phyloP scores from a whole-genome alignment of 2,797 vertebrate genomes.

The Martes flavigula region DNA sequence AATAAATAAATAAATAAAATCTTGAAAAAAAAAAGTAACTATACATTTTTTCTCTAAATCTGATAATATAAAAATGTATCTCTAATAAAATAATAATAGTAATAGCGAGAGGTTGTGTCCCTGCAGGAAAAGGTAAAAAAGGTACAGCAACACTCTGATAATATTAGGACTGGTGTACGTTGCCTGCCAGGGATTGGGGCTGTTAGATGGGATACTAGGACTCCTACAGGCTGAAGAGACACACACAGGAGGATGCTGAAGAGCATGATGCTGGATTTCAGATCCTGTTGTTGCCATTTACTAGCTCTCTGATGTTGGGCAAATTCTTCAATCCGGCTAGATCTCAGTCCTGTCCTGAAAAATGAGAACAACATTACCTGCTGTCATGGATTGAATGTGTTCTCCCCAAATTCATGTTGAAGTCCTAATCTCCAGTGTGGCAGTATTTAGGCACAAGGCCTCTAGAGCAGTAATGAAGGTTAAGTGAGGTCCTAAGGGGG shows the following conservation, averaged over 20 bases:
- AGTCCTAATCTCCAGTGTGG: background rate
- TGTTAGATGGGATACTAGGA: background rate
- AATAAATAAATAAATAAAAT: no score
- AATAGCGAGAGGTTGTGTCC: background rate
- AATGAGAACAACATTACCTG: background rate
- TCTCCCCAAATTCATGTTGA: background rate
- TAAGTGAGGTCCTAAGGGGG: background rate
- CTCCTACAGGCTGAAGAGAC: background rate
- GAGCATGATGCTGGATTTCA: background rate
- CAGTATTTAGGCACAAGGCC: background rate
- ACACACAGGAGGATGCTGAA: background rate
- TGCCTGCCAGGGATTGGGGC: background rate
- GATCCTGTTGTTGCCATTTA: background rate
- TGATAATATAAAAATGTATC: background rate
- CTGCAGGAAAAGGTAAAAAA: background rate
- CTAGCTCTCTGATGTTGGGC: background rate
- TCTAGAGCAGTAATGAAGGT: background rate
- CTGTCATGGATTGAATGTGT: background rate
- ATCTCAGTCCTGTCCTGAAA: background rate
- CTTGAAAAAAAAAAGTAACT: background rate
- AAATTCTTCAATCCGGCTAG: background rate
- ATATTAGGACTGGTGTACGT: background rate
- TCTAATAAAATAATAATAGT: background rate
- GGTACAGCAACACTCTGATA: background rate
- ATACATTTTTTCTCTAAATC: background rate